Conservation (phyloP, 2,113 vertebrate species). For the Mandrillus leucophaeus region DNA sequence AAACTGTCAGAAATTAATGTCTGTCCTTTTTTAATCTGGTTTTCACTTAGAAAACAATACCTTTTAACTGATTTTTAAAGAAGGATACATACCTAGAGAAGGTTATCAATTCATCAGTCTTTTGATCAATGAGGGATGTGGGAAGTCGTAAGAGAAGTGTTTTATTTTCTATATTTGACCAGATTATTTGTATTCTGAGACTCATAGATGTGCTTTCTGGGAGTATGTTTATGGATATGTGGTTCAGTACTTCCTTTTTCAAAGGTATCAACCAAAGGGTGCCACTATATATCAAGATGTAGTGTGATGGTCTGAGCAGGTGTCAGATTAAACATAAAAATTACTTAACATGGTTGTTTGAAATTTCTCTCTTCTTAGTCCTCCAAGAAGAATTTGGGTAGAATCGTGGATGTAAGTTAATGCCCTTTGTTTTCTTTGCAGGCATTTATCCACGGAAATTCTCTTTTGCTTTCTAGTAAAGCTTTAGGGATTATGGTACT, state of each 20-base stretch:
- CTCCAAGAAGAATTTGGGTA: neutral
- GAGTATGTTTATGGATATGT: neutral
- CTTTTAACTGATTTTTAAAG: conserved; percentile 36
- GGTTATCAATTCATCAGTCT: neutral
- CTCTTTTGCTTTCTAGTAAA: neutral
- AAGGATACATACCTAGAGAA: neutral
- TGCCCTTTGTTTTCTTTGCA: conserved; percentile 20
- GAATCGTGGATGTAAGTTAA: neutral
- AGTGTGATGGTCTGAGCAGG: conserved; percentile 13
- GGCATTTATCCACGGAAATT: neutral
- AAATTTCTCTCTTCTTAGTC: neutral
- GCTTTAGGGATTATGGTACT: neutral
- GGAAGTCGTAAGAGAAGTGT: neutral
- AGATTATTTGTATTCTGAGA: neutral
- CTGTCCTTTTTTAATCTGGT: neutral
- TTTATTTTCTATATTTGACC: neutral
- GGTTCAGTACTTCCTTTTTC: conserved; percentile 30
- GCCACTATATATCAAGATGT: conserved; percentile 12
- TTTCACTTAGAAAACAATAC: neutral
- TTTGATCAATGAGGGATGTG: neutral
- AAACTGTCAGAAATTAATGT: conserved; percentile 16
- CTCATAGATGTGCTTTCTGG: neutral
- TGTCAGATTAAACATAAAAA: conserved; percentile 38
- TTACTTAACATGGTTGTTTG: neutral
- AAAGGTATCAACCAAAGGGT: neutral